These are phyloP conservation scores for Tetragonula clypearis DNA, from an alignment of 1,140 invertebrate genomes.

Conservation along the genomic window DNA sequence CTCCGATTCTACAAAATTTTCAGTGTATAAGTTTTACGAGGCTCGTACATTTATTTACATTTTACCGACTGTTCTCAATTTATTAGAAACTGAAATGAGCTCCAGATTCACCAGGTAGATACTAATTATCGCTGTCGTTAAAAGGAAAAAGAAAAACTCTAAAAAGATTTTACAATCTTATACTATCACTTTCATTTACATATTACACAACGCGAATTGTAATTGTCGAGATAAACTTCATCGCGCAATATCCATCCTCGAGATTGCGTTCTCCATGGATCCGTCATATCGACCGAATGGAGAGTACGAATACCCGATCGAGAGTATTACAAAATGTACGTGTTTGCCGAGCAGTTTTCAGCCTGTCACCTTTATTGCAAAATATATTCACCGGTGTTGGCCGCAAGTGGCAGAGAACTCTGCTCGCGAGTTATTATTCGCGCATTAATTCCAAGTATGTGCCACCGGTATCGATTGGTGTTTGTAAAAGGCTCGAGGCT, in stretches of 20 bases:
- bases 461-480: neutral
- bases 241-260: neutral
- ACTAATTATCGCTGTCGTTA: too few species aligned
- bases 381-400: neutral
- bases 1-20: too few species aligned
- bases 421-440: neutral
- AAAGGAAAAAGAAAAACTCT: too few species aligned
- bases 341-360: neutral
- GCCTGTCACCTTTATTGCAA: neutral
- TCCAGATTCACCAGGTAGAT: too few species aligned
- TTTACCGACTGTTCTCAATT: too few species aligned
- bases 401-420: neutral
- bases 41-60: too few species aligned
- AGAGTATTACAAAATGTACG: neutral
- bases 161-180: neutral
- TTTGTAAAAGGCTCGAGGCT: neutral
- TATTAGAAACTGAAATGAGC: too few species aligned
- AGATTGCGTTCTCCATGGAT: neutral
- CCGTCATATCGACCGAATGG: neutral
- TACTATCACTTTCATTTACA: neutral
- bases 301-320: neutral
- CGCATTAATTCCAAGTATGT: neutral
- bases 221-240: neutral
- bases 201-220: neutral
- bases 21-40: too few species aligned